These are phyloP conservation scores for Gnathonemus echidnorhynchus DNA, from an alignment of 2,113 vertebrate genomes.

Conservation along the genomic window DNA sequence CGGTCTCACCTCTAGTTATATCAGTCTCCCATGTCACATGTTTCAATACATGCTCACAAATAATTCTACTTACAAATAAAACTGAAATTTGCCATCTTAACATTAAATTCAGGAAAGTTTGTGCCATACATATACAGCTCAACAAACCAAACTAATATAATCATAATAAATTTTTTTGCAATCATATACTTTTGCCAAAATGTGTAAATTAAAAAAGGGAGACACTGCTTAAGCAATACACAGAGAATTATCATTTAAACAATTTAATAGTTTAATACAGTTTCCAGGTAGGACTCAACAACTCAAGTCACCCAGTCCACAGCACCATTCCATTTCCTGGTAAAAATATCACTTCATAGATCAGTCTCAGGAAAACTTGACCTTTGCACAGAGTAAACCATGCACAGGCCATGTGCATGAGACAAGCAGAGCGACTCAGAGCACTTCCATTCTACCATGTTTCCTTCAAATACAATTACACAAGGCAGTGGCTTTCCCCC, in stretches of 20 bases:
- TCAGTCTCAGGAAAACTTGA: constrained; percentile 9
- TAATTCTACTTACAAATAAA: not conserved
- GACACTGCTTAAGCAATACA: not conserved
- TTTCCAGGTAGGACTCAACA: not conserved
- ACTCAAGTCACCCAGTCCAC: not conserved
- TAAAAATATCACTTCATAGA: not conserved
- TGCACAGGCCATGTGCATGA: constrained; percentile 14
- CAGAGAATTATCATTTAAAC: not conserved
- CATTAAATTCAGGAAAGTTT: not conserved
- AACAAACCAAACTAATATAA: not conserved
- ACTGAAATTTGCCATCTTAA: not conserved
- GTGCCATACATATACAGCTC: not conserved
- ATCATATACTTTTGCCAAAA: not conserved
- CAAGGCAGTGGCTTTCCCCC: not conserved
- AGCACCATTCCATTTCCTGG: not conserved
- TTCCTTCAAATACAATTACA: not conserved
- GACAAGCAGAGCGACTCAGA: not conserved
- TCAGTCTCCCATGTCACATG: not conserved
- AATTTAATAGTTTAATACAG: not conserved
- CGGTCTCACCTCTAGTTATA: not conserved
- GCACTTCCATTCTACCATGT: not conserved
- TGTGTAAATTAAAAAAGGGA: not conserved
- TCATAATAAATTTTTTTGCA: not conserved
- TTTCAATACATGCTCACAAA: not conserved
- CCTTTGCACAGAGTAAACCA: constrained; percentile 32